Conservation (phyloP, 1,140 invertebrate genomes). For the Vanessa atalanta region DNA sequence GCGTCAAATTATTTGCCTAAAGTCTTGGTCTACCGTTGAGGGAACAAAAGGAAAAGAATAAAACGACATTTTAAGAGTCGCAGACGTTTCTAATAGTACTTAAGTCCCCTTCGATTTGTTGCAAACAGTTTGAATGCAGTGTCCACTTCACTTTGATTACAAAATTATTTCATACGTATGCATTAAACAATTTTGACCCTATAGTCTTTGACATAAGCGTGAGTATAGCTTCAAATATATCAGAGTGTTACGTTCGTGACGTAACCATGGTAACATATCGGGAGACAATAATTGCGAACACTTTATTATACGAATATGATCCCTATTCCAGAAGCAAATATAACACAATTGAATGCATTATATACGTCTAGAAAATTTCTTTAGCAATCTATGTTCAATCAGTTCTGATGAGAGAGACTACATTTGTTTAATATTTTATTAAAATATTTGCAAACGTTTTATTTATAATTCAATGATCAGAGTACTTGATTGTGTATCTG, state of each 20-base stretch:
- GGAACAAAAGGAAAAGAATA: slow-evolving; percentile 25
- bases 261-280: slow-evolving; percentile 62
- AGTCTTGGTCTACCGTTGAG: slow-evolving; percentile 13
- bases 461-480: not conserved
- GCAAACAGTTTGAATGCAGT: slow-evolving; percentile 67
- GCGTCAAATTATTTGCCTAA: slow-evolving; percentile 24
- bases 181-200: slow-evolving; percentile 30
- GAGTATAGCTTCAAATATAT: slow-evolving; percentile 27
- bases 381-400: slow-evolving; percentile 35
- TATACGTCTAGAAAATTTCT: slow-evolving; percentile 26
- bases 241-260: slow-evolving; percentile 54
- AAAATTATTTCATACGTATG: slow-evolving; percentile 39
- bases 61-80: slow-evolving; percentile 46
- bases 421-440: slow-evolving; percentile 35
- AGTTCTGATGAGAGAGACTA: slow-evolving; percentile 34
- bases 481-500: too few relatives aligned
- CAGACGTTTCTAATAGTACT: slow-evolving; percentile 66
- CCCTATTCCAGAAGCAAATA: slow-evolving; percentile 21
- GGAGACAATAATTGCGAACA: slow-evolving; percentile 45
- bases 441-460: not conserved
- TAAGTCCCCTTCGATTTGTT: slow-evolving; percentile 59
- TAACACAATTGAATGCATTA: slow-evolving; percentile 17
- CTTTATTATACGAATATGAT: slow-evolving; percentile 33
- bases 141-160: slow-evolving; percentile 54
- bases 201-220: slow-evolving; percentile 23